Conservation (phyloP, 2,113 vertebrate genomes). For the Passer domesticus region DNA sequence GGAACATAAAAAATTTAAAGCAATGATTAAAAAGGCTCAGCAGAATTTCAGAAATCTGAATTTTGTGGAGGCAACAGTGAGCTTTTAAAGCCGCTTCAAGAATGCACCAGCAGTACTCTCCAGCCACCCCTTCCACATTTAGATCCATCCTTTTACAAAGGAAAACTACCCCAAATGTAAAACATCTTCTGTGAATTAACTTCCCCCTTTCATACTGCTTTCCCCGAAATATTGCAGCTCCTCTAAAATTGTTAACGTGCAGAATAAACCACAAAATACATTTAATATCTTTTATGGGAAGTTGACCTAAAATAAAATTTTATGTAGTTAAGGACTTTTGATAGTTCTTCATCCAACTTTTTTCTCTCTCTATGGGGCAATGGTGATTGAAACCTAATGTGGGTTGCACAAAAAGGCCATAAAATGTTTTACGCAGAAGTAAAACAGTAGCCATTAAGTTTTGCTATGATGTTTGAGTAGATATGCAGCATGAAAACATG, state of each 20-base stretch:
- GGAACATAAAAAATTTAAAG: constrained; percentile 23
- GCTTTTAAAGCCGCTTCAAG: background rate
- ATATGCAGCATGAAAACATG: constrained; percentile 79
- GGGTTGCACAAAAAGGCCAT: constrained; percentile 68
- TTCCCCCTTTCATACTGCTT: constrained; percentile 56
- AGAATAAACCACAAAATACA: constrained; percentile 73
- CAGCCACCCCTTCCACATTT: background rate
- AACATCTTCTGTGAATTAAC: constrained; percentile 68
- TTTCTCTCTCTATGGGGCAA: constrained; percentile 65
- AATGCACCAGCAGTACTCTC: background rate
- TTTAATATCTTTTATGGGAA: constrained; percentile 79
- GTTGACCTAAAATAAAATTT: constrained; percentile 80
- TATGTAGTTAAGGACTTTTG: constrained; percentile 76
- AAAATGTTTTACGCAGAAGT: constrained; percentile 81
- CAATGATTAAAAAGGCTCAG: background rate
- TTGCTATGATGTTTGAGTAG: constrained; percentile 78
- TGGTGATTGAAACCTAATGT: constrained; percentile 81
- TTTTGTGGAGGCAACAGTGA: background rate
- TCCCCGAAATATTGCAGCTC: constrained; percentile 58
- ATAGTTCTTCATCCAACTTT: constrained; percentile 76
- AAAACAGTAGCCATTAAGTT: constrained; percentile 83
- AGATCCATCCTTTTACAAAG: background rate
- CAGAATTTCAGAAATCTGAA: background rate
- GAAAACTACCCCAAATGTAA: constrained; percentile 39
- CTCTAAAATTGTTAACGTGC: constrained; percentile 63